Conservation (phyloP, 2,888 invertebrate genomes). For the Scotopteryx bipunctaria region DNA sequence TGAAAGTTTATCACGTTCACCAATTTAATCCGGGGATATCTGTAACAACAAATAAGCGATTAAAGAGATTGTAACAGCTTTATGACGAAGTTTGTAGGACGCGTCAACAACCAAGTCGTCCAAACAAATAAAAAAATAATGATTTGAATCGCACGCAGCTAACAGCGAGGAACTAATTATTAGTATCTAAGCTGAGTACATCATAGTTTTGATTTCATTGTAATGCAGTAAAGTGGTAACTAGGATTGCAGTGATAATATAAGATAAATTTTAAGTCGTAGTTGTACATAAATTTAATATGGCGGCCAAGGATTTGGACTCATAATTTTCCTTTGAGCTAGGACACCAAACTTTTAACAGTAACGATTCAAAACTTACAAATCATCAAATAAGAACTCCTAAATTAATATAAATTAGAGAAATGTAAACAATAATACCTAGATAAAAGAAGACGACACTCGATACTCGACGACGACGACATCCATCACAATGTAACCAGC, state of each 20-base stretch:
- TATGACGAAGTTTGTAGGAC: constrained; percentile 50
- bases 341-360: not conserved
- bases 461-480: constrained; percentile 80
- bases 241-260: constrained; percentile 59
- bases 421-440: constrained; percentile 64
- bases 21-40: constrained; percentile 77
- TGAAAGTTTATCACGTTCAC: constrained; percentile 78
- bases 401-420: constrained; percentile 16
- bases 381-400: not conserved
- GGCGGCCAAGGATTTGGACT: constrained; percentile 59
- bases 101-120: constrained; percentile 74
- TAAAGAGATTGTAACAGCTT: constrained; percentile 23
- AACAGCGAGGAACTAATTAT: constrained; percentile 5
- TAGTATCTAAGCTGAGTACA: not conserved
- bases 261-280: constrained; percentile 61
- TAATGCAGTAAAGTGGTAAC: not conserved
- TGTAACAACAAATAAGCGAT: constrained; percentile 59
- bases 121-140: constrained; percentile 49
- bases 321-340: constrained; percentile 20
- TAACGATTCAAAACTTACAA: not conserved
- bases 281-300: constrained; percentile 66
- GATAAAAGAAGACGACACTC: constrained; percentile 80
- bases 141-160: constrained; percentile 1
- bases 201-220: not conserved
- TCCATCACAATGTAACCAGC: constrained; percentile 68